Base-by-base conservation (phyloP, 1,140 invertebrate genomes). In the Agrypnia vestita region DNA sequence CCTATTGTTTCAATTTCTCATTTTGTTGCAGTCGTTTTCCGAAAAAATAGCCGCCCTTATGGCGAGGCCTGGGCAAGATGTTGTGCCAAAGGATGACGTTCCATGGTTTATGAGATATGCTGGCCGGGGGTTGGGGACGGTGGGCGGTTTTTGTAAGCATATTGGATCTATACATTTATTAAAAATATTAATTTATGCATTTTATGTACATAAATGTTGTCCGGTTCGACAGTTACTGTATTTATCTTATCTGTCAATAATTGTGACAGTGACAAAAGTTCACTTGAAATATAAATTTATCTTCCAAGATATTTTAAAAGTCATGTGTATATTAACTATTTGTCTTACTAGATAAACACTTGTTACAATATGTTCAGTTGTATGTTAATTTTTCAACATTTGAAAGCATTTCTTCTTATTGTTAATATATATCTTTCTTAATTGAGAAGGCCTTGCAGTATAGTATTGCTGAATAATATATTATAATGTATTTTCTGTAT, bases 31-130 rank as follows among this genome's bases (percentile, higher is more conserved):
- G 94, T 95, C 94, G 84, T 92, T 95, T 84, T 90, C 92, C 79
- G 94, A 95, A 84, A 96, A 95, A 91, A 90, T 96, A 84, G 90
- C 92, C 61, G 91, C 92, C 83, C 90, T 96, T 77, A 93, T 95
- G 93, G 91, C 94, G 78, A 91, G 93, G 82, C 94, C 95, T 71
- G 94, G 94, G 80, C 92, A 94, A 86, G 94, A 94, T 86, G 92
- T 91, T 82, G 90, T 89, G 71, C 89, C 91, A 80, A 94, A 94
- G 90, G 95, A 96, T 88, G 95, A 96, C 87, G 92, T 94, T 78
- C 94, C 96, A 81, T 96, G 95, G 95, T 97, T 94, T 93, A 91
- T 97, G 90, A 96, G 96, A 87, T 97, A 96, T 90, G 94, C 92
- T 85, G 95, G 93, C 76, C 93, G 96, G 86, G 92, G 92, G 79